phyloP scores from a whole-genome alignment of 1,140 invertebrate genomes.

The Paracyclopina nana region DNA sequence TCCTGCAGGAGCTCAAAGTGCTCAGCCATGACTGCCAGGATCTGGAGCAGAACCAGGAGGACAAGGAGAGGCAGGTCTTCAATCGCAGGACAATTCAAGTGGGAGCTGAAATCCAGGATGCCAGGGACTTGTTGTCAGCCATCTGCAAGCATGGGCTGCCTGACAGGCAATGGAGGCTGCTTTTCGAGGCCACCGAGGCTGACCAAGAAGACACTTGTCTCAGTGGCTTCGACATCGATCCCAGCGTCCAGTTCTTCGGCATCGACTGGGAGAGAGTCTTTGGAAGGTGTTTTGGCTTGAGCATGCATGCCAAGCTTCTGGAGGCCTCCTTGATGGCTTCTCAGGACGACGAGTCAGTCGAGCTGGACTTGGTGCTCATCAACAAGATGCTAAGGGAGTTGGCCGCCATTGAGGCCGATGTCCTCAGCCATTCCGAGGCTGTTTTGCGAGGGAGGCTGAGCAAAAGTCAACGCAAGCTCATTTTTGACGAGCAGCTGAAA shows the following conservation, averaged over 20 bases:
- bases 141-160: not conserved
- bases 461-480: constrained; percentile 4
- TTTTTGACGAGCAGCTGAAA: constrained; percentile 4
- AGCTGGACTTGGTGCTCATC: constrained; percentile 2
- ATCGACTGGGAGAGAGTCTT: constrained; percentile 10
- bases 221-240: constrained; percentile 4
- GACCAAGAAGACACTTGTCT: not conserved
- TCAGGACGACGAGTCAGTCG: not conserved
- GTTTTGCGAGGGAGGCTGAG: not conserved
- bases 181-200: not conserved
- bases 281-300: constrained; percentile 2
- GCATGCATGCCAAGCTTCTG: not conserved
- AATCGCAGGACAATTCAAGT: constrained; percentile 2
- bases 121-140: not conserved
- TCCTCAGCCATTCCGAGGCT: not conserved
- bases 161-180: not conserved
- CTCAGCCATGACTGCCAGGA: constrained; percentile 5
- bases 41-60: not conserved
- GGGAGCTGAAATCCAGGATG: constrained; percentile 5
- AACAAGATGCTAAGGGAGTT: constrained; percentile 8
- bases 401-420: not conserved
- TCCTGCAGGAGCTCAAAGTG: not conserved
- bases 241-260: constrained; percentile 5
- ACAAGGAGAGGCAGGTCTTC: constrained; percentile 1
- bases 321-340: too few relatives aligned